A percentile compares a stretch with the other conserved stretches of the same genome.
These are phyloP conservation scores for Megalops atlanticus DNA, from an alignment of 2,113 vertebrate genomes.

Conservation along the genomic window DNA sequence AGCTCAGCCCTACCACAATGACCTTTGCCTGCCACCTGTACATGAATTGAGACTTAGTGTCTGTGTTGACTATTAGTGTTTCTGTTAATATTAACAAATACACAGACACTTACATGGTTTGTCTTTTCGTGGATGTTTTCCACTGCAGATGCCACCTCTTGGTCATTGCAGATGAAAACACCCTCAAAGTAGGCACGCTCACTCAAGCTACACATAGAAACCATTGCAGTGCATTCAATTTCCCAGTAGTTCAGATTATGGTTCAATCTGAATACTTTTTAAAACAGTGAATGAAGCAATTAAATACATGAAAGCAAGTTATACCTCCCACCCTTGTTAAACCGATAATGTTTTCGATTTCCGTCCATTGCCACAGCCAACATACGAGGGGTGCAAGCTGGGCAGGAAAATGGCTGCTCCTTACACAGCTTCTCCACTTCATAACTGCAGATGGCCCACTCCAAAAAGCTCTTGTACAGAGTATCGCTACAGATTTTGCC, in stretches of 20 bases:
- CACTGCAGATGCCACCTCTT: background rate
- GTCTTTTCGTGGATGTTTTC: background rate
- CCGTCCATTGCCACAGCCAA: background rate
- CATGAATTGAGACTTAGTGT: too few species aligned
- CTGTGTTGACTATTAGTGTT: background rate
- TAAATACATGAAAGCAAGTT: background rate
- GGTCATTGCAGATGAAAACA: background rate
- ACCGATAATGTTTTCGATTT: background rate
- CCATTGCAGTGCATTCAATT: background rate
- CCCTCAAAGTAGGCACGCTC: background rate
- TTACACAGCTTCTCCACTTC: background rate
- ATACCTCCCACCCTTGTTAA: background rate
- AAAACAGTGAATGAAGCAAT: background rate
- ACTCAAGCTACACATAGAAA: background rate
- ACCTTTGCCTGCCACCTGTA: background rate
- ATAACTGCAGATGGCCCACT: background rate
- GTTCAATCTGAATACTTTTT: background rate
- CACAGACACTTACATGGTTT: background rate
- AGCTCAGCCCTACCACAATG: background rate
- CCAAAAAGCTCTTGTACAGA: background rate
- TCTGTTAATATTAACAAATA: background rate
- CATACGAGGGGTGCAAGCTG: background rate
- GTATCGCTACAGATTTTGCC: background rate
- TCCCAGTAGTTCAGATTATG: too few species aligned
- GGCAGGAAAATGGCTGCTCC: background rate